Evolutionary conservation across 2,888 invertebrate species (phyloP).

Genomic region (Omphaloscelis lunosa): DNA sequence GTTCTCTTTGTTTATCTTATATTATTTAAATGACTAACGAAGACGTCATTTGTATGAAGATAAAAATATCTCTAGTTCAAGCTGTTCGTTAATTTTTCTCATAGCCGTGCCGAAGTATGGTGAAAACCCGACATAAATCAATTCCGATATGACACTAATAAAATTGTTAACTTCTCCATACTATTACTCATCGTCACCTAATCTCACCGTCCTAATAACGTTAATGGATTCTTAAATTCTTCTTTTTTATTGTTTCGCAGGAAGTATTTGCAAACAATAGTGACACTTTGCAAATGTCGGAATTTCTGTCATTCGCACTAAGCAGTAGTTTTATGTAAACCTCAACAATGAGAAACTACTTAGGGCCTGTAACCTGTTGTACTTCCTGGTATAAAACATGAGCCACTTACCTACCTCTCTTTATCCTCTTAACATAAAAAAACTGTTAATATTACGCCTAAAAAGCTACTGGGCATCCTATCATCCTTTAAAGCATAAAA

Average conservation of each 20-base stretch:
- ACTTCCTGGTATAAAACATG: slow-evolving; percentile 52
- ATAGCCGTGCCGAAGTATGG: slow-evolving; percentile 32
- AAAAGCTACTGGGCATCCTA: not conserved
- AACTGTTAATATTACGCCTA: not conserved
- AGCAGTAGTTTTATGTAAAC: slow-evolving; percentile 39
- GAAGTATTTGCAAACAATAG: slow-evolving; percentile 35
- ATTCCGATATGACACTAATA: slow-evolving; percentile 50
- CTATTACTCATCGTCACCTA: slow-evolving; percentile 46
- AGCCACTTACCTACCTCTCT: slow-evolving; percentile 10
- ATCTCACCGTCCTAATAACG: slow-evolving; percentile 42
- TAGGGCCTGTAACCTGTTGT: slow-evolving; percentile 20
- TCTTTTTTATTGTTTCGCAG: slow-evolving; percentile 35
- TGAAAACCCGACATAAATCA: slow-evolving; percentile 57
- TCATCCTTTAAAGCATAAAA: not conserved
- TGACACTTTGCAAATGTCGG: slow-evolving; percentile 17
- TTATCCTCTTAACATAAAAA: slow-evolving; percentile 23
- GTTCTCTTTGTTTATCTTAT: slow-evolving; percentile 40
- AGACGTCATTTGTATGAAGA: slow-evolving; percentile 40
- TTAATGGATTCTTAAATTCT: slow-evolving; percentile 55
- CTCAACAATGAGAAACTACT: slow-evolving; percentile 43
- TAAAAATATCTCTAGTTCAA: slow-evolving; percentile 40
- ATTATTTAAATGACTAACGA: slow-evolving; percentile 45
- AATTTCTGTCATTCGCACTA: slow-evolving; percentile 31
- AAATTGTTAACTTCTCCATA: slow-evolving; percentile 48
- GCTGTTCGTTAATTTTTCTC: slow-evolving; percentile 38